Evolutionary conservation across 2,797 vertebrate species (phyloP), one percentile per base, ranked within the genome.

Genomic region (Sebastolobus alascanus): DNA sequence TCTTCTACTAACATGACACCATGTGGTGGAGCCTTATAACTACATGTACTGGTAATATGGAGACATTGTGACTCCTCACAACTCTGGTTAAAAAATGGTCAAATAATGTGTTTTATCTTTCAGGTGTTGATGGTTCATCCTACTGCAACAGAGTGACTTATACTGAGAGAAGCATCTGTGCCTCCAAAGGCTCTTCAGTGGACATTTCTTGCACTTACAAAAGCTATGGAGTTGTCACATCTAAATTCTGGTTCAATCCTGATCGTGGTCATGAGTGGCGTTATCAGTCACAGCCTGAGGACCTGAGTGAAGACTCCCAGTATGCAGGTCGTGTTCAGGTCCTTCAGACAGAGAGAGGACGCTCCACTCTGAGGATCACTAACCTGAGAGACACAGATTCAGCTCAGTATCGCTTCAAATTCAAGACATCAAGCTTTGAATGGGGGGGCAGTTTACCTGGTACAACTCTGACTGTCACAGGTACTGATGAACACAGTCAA

Each of bases 401-500:
- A 68, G 83, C 37, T 22, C 6, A 84, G 22, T 94, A 93, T 77
- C 40, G 0, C 55, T 89, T 93, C 54, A 78, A 35, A 60, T 71
- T 93, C 7, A 60, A 5, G 12, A 2, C 37, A 22, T 0, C 0
- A 1, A 0, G 0, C 0, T 6, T 0, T 72, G 3, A 1, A 1
- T 14, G 66, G 65, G 0, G 1, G 1, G 75, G 11, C 18, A 61
- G 31, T 31, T 61, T 7, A 29, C 79, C 81, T 69, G 85, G 87
- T 31, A 85, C 89, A 38, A 78, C 43, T 77, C 85, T 93, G 56
- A 85, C 37, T 40, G 86, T 94, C 59, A 86, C 64, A 91, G 92
- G 92, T 94, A 87, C 50, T 52, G 20, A 72, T 40, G 4, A 63
- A 55, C 29, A 64, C 16, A 37, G 35, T 37, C 35, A 37, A 37